Percentiles rank a stretch among this genome's conserved stretches.
These are phyloP conservation scores for Drosophila tanythrix DNA, from an alignment of 2,888 invertebrate species.

Conservation along the genomic window DNA sequence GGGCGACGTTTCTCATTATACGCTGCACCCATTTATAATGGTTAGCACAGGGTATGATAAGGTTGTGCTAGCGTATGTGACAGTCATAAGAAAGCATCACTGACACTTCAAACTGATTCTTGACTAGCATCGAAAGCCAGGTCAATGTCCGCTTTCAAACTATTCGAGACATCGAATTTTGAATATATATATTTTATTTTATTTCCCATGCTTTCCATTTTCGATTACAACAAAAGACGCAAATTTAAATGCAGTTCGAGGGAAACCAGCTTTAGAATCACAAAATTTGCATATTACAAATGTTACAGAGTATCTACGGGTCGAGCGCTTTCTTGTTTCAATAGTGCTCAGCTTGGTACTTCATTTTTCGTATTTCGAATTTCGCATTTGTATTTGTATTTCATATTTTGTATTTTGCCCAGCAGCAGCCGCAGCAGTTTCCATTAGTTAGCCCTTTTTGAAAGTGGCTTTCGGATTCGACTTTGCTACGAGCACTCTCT, in stretches of 20 bases:
- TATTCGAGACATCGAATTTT: background rate
- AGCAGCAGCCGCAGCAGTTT: constrained; percentile 28
- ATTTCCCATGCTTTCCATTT: background rate
- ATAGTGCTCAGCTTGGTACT: constrained; percentile 34
- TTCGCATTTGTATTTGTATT: constrained; percentile 8
- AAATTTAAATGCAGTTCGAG: background rate
- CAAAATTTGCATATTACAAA: background rate
- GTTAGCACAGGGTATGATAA: background rate
- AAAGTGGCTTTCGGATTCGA: constrained; percentile 48
- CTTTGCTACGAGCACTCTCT: constrained; percentile 46
- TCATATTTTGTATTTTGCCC: constrained; percentile 33
- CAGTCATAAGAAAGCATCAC: background rate
- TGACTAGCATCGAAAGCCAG: background rate
- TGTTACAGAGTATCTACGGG: background rate
- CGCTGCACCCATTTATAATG: background rate
- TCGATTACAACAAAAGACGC: background rate
- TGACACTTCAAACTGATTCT: background rate
- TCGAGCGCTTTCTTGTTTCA: background rate
- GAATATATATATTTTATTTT: background rate
- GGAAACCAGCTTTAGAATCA: background rate
- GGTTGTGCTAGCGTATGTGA: background rate
- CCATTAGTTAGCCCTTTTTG: constrained; percentile 63
- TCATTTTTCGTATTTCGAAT: constrained; percentile 20
- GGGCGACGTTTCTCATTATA: constrained; percentile 52
- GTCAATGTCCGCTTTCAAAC: background rate